Evolutionary conservation across 2,797 vertebrate species (phyloP), one percentile per base, ranked within the genome.

Genomic region (Channa striata): DNA sequence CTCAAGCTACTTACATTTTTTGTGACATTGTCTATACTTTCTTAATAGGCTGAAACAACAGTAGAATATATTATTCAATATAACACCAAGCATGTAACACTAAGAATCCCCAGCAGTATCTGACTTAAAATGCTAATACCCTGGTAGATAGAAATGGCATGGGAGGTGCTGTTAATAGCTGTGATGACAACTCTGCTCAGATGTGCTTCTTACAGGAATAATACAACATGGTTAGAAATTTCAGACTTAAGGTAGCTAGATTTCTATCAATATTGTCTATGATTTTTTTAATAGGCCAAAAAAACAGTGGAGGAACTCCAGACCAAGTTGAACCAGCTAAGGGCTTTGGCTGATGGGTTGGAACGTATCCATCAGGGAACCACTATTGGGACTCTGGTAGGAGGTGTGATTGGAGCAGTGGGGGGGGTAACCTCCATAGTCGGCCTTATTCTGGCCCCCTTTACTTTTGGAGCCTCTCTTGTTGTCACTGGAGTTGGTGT

Each of bases 381-480:
- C 43, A 76, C 72, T 11, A 59, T 64, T 0, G 44, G 63, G 17
- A 72, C 72, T 37, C 54, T 80, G 25, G 0, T 68, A 42, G 73
- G 73, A 56, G 68, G 63, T 36, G 72, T 80, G 39, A 56, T 76
- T 20, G 78, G 63, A 76, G 51, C 20, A 2, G 14, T 25, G 7
- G 89, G 86, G 9, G 89, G 87, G 6, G 73, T 87, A 20, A 73
- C 81, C 5, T 60, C 84, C 14, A 58, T 86, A 3, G 74, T 80
- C 5, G 87, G 85, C 1, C 65, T 89, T 4, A 8, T 60, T 33
- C 59, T 91, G 48, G 19, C 81, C 13, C 86, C 88, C 2, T 71
- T 87, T 42, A 86, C 82, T 40, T 44, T 89, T 16, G 89, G 88
- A 12, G 68, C 59, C 6, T 90, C 87, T 34, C 51, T 87, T 21